phyloP scores from a whole-genome alignment of 2,888 invertebrate species.

The Cybosia mesomella region DNA sequence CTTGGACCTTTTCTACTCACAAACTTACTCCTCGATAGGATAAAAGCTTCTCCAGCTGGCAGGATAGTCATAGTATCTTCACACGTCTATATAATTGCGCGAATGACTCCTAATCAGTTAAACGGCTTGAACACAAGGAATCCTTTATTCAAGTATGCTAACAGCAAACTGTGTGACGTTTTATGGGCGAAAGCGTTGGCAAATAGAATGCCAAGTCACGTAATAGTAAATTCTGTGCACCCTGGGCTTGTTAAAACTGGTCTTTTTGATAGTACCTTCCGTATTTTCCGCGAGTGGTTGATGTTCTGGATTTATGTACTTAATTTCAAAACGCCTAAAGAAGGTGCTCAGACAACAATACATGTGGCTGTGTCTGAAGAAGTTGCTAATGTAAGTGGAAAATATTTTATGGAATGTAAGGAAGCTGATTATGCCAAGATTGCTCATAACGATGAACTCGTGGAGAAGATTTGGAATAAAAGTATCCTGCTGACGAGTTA shows the following conservation, averaged over 20 bases:
- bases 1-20: slow-evolving; percentile 91
- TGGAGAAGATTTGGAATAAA: background rate
- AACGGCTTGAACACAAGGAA: slow-evolving; percentile 57
- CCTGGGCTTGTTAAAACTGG: slow-evolving; percentile 94
- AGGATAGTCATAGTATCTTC: slow-evolving; percentile 81
- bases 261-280: slow-evolving; percentile 83
- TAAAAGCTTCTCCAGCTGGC: slow-evolving; percentile 73
- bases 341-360: slow-evolving; percentile 93
- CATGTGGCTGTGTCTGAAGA: slow-evolving; percentile 91
- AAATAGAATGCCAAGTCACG: slow-evolving; percentile 77
- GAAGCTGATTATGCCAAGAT: background rate
- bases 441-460: background rate
- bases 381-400: slow-evolving; percentile 89
- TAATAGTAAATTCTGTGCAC: slow-evolving; percentile 93
- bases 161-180: slow-evolving; percentile 76
- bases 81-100: slow-evolving; percentile 53
- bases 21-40: slow-evolving; percentile 86
- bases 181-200: slow-evolving; percentile 78
- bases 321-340: slow-evolving; percentile 89
- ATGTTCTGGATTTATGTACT: slow-evolving; percentile 85
- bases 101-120: slow-evolving; percentile 79
- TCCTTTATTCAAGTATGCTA: slow-evolving; percentile 73
- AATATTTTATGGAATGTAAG: slow-evolving; percentile 88
- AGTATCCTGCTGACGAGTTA: background rate
- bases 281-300: slow-evolving; percentile 75